These are phyloP conservation scores for Terebella lapidaria DNA, from an alignment of 2,888 invertebrate species.

Conservation along the genomic window DNA sequence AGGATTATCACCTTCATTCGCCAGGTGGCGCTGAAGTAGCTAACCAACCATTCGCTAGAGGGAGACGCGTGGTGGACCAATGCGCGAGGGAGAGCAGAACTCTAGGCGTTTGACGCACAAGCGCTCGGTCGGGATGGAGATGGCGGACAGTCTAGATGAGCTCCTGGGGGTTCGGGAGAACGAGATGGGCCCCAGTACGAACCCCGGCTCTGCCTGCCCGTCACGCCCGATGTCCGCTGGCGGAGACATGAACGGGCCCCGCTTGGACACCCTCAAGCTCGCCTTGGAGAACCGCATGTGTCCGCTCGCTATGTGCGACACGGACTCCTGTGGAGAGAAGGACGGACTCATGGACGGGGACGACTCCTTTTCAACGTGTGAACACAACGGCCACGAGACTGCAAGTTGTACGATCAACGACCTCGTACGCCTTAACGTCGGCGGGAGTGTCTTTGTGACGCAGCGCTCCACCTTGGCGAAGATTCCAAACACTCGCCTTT, in stretches of 20 bases:
- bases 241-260: neutral
- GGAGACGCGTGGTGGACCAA: neutral
- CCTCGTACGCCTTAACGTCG: constrained; percentile 23
- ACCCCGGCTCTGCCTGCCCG: neutral
- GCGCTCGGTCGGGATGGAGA: constrained; percentile 6
- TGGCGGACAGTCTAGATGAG: constrained; percentile 16
- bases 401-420: constrained; percentile 4
- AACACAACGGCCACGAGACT: neutral
- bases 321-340: neutral
- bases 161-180: constrained; percentile 5
- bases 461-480: constrained; percentile 15
- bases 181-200: neutral
- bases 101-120: neutral
- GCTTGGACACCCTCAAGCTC: neutral
- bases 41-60: too few relatives aligned
- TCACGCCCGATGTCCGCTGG: neutral
- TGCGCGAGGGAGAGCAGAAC: neutral
- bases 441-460: constrained; percentile 23
- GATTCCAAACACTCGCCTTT: constrained; percentile 23
- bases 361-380: neutral
- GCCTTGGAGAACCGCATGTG: neutral
- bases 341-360: neutral
- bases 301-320: neutral
- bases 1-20: too few relatives aligned
- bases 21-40: too few relatives aligned